A percentile compares a stretch with the other conserved stretches of the same genome.
phyloP scores from a whole-genome alignment of 2,113 vertebrate species.

The Ciconia stormi region DNA sequence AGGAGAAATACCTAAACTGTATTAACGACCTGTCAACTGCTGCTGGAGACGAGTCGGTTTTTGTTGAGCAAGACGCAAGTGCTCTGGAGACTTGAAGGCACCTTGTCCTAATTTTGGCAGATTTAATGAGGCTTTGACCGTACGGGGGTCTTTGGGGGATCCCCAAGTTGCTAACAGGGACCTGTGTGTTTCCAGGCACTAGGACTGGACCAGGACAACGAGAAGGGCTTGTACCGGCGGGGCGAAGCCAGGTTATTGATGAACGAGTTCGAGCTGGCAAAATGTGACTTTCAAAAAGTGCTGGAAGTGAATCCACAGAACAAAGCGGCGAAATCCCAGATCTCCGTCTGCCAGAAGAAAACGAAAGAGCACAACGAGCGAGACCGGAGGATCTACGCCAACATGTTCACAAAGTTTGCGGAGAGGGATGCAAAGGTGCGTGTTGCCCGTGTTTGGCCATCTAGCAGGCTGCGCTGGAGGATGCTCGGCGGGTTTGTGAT shows the following conservation, averaged over 20 bases:
- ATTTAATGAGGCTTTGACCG: not conserved
- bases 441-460: not conserved
- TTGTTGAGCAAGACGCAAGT: not conserved
- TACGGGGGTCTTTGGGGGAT: not conserved
- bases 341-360: slow-evolving; percentile 86
- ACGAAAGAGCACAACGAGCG: slow-evolving; percentile 90
- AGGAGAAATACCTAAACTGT: not conserved
- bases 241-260: slow-evolving; percentile 87
- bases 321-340: slow-evolving; percentile 86
- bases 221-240: slow-evolving; percentile 92
- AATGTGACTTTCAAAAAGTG: slow-evolving; percentile 88
- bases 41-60: not conserved
- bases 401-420: slow-evolving; percentile 97
- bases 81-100: not conserved
- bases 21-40: not conserved
- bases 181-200: slow-evolving; percentile 79
- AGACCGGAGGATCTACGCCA: slow-evolving; percentile 91
- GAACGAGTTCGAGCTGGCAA: slow-evolving; percentile 90
- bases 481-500: not conserved
- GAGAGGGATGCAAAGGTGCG: slow-evolving; percentile 90
- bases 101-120: not conserved
- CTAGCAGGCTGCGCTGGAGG: not conserved
- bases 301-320: slow-evolving; percentile 89
- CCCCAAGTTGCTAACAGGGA: not conserved
- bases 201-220: slow-evolving; percentile 86